Evolutionary conservation across 2,888 invertebrate species (phyloP), one percentile per base, ranked within the genome.

Genomic region (Chrysolina haemoptera): DNA sequence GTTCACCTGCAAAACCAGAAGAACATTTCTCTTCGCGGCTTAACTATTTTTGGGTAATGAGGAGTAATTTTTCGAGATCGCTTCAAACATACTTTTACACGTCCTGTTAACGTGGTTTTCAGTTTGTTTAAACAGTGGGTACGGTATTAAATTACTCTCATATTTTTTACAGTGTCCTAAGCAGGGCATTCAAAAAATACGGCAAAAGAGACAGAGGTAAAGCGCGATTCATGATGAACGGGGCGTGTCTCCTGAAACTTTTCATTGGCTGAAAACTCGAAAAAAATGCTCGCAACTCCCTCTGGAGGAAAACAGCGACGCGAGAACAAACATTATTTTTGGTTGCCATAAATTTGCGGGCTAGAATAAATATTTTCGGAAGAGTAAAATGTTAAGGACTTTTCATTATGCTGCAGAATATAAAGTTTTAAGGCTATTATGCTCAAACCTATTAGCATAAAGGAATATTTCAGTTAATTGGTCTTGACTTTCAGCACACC

Each of bases 311-410:
- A 82, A 82, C 83, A 82, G 82, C 82, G 84, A 82, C 84, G 84
- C 83, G 84, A 85, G 85, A 84, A 85, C 87, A 87, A 87, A 88
- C 87, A 88, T 88, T 88, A 88, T 88, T 88, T 88, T 88, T 85
- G 87, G 86, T 86, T 86, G 87, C 87, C 87, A 87, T 88, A 88
- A 88, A 88, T 88, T 88, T 87, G 86, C 86, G 86, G 87, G 84
- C 86, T 84, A 87, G 87, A 87, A 88, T 88, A 88, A 88, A 88
- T 88, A 88, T 88, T 88, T 88, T 88, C 86, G 86, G 86, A 88
- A 87, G 87, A 87, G 87, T 86, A 87, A 87, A 88, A 87, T 86
- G 88, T 87, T 88, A 88, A 88, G 88, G 88, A 88, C 88, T 87
- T 88, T 88, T 86, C 87, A 88, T 88, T 87, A 87, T 87, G 84